A percentile compares a stretch with the other conserved stretches of the same genome.
These are phyloP conservation scores for Protonemura montana DNA, from an alignment of 2,888 invertebrate genomes.

Conservation along the genomic window DNA sequence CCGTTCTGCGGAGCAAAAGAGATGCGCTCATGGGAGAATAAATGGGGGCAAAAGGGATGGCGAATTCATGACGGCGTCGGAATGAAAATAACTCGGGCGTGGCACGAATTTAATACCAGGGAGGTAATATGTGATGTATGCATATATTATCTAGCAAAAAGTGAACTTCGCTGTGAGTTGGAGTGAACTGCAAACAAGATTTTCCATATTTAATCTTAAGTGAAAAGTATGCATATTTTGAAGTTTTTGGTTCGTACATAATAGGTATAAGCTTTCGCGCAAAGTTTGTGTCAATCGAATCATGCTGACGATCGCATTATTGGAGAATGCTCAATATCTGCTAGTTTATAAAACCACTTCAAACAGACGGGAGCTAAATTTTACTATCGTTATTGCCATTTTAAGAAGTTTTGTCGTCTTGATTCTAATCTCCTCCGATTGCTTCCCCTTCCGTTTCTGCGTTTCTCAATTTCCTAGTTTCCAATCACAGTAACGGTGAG, in stretches of 20 bases:
- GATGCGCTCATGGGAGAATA: neutral
- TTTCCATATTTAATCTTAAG: slow-evolving; percentile 5
- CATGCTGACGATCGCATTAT: slow-evolving; percentile 20
- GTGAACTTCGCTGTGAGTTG: neutral
- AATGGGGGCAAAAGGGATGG: neutral
- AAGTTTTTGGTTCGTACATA: neutral
- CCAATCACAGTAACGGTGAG: slow-evolving; percentile 5
- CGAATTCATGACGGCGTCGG: neutral
- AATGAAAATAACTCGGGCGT: slow-evolving; percentile 4
- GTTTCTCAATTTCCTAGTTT: slow-evolving; percentile 29
- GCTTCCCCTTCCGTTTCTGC: slow-evolving; percentile 15
- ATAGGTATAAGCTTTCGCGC: neutral
- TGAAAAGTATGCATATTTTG: slow-evolving; percentile 23
- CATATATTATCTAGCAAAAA: neutral
- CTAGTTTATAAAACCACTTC: neutral
- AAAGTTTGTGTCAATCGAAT: slow-evolving; percentile 1
- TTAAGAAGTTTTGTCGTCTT: slow-evolving; percentile 3
- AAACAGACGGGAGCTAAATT: neutral
- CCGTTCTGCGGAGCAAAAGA: neutral
- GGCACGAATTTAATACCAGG: neutral
- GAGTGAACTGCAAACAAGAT: slow-evolving; percentile 21
- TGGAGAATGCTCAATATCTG: neutral
- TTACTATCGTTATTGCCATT: slow-evolving; percentile 13
- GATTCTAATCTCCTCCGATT: slow-evolving; percentile 22
- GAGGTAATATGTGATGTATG: slow-evolving; percentile 1